Conservation (phyloP, 2,888 invertebrate species). For the Dolichomitus sp. region DNA sequence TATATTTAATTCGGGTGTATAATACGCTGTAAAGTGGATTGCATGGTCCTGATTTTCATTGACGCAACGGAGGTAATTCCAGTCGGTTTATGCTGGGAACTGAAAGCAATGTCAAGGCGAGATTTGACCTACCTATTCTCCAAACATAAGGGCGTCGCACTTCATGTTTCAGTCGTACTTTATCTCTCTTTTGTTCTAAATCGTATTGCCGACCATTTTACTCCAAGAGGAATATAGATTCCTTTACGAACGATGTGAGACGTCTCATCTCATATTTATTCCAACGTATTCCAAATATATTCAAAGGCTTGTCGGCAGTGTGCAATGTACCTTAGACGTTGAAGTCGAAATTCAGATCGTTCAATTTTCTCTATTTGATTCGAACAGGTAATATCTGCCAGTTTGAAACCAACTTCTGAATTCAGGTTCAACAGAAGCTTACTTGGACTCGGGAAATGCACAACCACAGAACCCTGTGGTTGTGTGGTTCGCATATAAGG, state of each 20-base stretch:
- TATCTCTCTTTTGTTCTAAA: too few relatives aligned
- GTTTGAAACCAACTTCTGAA: background rate
- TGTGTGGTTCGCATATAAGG: background rate
- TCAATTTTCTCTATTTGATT: background rate
- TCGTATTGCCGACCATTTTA: too few relatives aligned
- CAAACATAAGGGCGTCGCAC: background rate
- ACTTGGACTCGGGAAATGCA: background rate
- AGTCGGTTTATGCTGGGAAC: background rate
- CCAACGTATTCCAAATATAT: background rate
- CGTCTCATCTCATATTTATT: background rate
- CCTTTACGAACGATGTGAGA: background rate
- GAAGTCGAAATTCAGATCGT: background rate
- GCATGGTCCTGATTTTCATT: too few relatives aligned
- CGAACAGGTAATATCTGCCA: background rate
- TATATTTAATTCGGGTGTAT: background rate
- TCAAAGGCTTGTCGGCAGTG: background rate
- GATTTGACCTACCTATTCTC: background rate
- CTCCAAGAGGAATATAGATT: background rate
- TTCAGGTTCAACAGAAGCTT: slow-evolving; percentile 12
- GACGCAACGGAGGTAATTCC: background rate
- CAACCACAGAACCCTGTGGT: background rate
- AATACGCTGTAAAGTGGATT: background rate
- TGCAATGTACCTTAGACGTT: background rate
- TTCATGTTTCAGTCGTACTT: background rate
- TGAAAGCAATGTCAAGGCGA: background rate